These are phyloP conservation scores for Craseonycteris thonglongyai DNA, from an alignment of 2,113 vertebrate genomes.

Conservation along the genomic window DNA sequence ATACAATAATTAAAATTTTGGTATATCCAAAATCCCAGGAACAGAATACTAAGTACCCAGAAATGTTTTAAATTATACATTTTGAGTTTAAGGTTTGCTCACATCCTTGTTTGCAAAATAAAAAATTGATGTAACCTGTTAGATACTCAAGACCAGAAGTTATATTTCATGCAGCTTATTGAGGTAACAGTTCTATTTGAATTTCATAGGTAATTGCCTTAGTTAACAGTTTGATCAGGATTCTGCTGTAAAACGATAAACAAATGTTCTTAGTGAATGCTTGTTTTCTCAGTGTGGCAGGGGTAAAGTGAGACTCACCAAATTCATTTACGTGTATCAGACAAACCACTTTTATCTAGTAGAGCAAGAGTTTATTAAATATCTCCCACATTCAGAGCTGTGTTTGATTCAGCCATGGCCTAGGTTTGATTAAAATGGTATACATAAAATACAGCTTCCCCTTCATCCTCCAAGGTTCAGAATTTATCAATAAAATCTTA, in stretches of 20 bases:
- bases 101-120: conserved; percentile 9
- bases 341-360: background rate
- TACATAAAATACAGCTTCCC: background rate
- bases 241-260: conserved; percentile 3
- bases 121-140: background rate
- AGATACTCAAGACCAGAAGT: conserved; percentile 13
- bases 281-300: background rate
- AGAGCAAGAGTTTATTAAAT: background rate
- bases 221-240: background rate
- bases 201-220: conserved; percentile 1
- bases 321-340: background rate
- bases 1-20: background rate
- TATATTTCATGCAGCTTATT: conserved; percentile 8
- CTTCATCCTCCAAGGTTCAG: background rate
- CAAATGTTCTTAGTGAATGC: background rate
- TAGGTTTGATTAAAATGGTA: conserved; percentile 1
- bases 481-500: background rate
- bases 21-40: conserved; percentile 12
- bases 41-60: conserved; percentile 2
- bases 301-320: background rate
- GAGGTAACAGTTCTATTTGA: conserved; percentile 19
- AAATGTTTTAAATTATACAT: background rate
- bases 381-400: background rate
- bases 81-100: conserved; percentile 13
- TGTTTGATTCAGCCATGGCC: background rate